These are phyloP conservation scores for Sycophaga agraensis DNA, from an alignment of 1,140 invertebrate genomes.

Conservation along the genomic window DNA sequence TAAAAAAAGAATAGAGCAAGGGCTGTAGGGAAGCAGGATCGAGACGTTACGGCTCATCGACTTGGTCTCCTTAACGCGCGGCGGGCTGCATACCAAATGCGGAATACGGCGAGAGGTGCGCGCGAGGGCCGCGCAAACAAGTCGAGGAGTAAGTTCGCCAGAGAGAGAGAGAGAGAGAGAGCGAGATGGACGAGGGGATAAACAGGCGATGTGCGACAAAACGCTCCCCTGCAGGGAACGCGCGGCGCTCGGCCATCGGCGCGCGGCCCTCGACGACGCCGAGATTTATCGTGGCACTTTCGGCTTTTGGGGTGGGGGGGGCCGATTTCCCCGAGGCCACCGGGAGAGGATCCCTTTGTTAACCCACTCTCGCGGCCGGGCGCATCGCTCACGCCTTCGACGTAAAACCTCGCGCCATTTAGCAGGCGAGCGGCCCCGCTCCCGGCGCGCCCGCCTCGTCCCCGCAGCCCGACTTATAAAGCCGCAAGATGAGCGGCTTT, in stretches of 20 bases:
- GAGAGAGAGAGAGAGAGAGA: neutral
- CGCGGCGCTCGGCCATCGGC: too few relatives aligned
- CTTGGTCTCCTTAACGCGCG: slow-evolving; percentile 23
- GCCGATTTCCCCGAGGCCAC: neutral
- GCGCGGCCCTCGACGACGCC: neutral
- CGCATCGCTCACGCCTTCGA: slow-evolving; percentile 19
- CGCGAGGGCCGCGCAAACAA: neutral
- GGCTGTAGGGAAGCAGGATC: slow-evolving; percentile 14
- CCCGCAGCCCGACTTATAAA: too few relatives aligned
- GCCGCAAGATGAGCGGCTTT: too few relatives aligned
- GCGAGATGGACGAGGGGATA: slow-evolving; percentile 8
- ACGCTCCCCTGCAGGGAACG: slow-evolving; percentile 25
- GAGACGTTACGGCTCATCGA: slow-evolving; percentile 33
- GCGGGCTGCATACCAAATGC: slow-evolving; percentile 24
- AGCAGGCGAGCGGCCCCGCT: neutral
- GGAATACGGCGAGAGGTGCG: neutral
- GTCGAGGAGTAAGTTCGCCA: slow-evolving; percentile 4
- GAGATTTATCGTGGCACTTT: slow-evolving; percentile 27
- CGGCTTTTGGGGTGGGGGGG: neutral
- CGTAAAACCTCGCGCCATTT: slow-evolving; percentile 24
- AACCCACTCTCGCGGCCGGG: slow-evolving; percentile 14
- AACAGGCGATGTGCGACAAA: slow-evolving; percentile 26
- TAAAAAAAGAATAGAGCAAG: neutral
- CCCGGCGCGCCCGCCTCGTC: neutral
- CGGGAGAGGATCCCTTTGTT: slow-evolving; percentile 25